phyloP scores from a whole-genome alignment of 2,797 vertebrate species.

The Toxotes lorentzi region DNA sequence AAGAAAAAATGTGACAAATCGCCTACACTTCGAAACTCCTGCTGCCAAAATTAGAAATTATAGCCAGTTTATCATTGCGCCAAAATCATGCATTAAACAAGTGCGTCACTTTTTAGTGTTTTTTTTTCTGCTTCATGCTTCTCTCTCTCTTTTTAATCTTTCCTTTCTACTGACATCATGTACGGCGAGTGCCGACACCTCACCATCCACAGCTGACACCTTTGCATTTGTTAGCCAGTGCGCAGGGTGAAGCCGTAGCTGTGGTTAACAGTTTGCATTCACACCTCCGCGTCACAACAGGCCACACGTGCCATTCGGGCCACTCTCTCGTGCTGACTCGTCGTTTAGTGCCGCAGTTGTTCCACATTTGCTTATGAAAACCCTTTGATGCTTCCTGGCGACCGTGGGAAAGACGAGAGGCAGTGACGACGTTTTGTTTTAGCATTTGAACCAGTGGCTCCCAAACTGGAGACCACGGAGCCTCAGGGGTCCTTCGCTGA shows the following conservation, averaged over 20 bases:
- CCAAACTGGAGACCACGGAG: background rate
- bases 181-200: constrained; percentile 16
- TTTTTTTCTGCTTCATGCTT: background rate
- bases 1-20: background rate
- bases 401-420: constrained; percentile 49
- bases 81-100: too few species aligned
- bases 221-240: constrained; percentile 35
- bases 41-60: background rate
- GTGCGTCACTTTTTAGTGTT: background rate
- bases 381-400: constrained; percentile 32
- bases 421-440: background rate
- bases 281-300: constrained; percentile 30
- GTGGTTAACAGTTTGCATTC: constrained; percentile 6
- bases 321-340: constrained; percentile 48
- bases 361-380: constrained; percentile 18
- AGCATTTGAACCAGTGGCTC: background rate
- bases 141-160: background rate
- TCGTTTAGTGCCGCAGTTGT: constrained; percentile 24
- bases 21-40: rapidly evolving
- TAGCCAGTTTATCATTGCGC: too few species aligned
- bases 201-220: constrained; percentile 12
- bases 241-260: background rate
- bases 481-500: background rate
- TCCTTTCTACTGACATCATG: background rate
- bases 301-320: constrained; percentile 69